phyloP scores from a whole-genome alignment of 2,888 invertebrate species.

The Bellardia pandia region DNA sequence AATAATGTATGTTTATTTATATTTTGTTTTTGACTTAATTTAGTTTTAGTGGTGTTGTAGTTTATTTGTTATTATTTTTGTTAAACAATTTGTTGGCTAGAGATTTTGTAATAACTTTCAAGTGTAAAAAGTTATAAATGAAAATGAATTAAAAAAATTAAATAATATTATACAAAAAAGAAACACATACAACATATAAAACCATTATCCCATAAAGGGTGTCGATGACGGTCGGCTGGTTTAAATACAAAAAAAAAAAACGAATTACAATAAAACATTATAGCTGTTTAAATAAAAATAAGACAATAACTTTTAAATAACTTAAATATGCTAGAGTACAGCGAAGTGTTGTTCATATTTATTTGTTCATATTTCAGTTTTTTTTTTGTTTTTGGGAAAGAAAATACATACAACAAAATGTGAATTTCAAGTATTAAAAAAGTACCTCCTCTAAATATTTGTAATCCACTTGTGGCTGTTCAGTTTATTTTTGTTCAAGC shows the following conservation, averaged over 20 bases:
- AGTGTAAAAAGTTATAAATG: background rate
- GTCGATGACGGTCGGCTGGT: background rate
- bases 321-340: background rate
- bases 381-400: background rate
- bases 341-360: background rate
- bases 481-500: background rate
- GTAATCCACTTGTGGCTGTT: background rate
- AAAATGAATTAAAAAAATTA: background rate
- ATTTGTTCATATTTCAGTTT: background rate
- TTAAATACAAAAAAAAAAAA: background rate
- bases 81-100: background rate
- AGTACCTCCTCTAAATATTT: conserved; percentile 8
- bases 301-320: background rate
- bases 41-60: background rate
- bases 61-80: conserved; percentile 11
- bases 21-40: background rate
- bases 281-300: background rate
- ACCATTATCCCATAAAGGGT: background rate
- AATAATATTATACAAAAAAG: background rate
- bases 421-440: background rate
- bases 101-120: conserved; percentile 5
- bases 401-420: too few species aligned
- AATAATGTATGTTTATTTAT: background rate
- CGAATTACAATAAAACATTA: background rate
- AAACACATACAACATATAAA: too few species aligned